A percentile compares a stretch with the other conserved stretches of the same genome.
Conservation (phyloP, 2,113 vertebrate genomes). For the Hippotragus niger region DNA sequence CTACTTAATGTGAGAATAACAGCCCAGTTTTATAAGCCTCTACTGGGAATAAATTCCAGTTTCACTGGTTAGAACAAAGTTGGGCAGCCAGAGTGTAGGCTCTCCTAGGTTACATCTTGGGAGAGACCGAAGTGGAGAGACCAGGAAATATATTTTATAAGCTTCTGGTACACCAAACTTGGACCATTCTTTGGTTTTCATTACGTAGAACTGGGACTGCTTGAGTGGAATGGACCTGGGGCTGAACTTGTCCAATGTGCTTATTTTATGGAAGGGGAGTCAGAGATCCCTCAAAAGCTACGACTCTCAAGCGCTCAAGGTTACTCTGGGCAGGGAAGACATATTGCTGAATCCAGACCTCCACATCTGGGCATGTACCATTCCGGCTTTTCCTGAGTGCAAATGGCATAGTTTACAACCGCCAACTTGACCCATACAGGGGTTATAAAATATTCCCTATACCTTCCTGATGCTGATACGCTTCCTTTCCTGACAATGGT, state of each 20-base stretch:
- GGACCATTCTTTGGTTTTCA: slow-evolving; percentile 14
- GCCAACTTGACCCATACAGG: slow-evolving; percentile 32
- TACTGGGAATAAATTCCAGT: slow-evolving; percentile 73
- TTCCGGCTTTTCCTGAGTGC: not conserved
- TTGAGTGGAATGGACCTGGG: not conserved
- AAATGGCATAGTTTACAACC: not conserved
- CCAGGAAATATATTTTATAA: slow-evolving; percentile 55
- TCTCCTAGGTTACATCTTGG: slow-evolving; percentile 4
- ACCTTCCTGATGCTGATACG: slow-evolving; percentile 70
- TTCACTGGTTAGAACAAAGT: slow-evolving; percentile 52
- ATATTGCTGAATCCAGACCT: not conserved
- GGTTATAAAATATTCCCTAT: slow-evolving; percentile 61
- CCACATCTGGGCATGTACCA: not conserved
- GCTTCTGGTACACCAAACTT: not conserved
- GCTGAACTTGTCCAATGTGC: not conserved
- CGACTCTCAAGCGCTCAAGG: not conserved
- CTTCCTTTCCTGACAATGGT: slow-evolving; percentile 74
- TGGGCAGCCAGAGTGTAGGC: slow-evolving; percentile 27
- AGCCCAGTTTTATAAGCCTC: slow-evolving; percentile 66
- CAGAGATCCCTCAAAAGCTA: not conserved
- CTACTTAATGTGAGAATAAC: slow-evolving; percentile 77
- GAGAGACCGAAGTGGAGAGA: slow-evolving; percentile 2
- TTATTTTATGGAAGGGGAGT: not conserved
- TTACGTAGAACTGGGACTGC: not conserved
- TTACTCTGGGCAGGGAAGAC: not conserved